phyloP scores from a whole-genome alignment of 1,140 invertebrate genomes.

The Bombus pascuorum region DNA sequence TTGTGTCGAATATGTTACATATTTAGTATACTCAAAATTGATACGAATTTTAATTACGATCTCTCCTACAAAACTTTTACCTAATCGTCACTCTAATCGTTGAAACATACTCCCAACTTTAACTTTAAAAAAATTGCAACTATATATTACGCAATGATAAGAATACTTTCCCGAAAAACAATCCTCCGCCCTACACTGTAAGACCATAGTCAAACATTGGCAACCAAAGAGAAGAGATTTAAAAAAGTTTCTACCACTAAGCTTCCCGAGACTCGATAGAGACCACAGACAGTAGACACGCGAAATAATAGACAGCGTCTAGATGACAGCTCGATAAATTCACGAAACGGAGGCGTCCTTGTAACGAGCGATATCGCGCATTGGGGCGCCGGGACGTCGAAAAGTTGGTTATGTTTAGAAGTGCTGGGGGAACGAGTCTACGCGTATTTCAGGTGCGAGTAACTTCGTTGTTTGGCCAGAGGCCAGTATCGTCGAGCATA shows the following conservation, averaged over 20 bases:
- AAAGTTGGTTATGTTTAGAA: conserved; percentile 76
- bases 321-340: conserved; percentile 37
- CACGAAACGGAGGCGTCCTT: conserved; percentile 49
- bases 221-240: background rate
- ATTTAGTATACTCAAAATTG: background rate
- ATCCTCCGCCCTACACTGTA: too few relatives aligned
- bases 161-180: background rate
- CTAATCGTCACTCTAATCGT: background rate
- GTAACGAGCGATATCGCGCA: conserved; percentile 20
- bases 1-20: background rate
- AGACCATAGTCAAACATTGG: background rate
- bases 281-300: too few relatives aligned
- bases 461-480: conserved; percentile 71
- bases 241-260: background rate
- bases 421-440: conserved; percentile 64
- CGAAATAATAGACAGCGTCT: conserved; percentile 12
- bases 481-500: conserved; percentile 75
- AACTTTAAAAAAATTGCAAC: background rate
- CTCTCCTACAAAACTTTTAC: background rate
- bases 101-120: accelerated
- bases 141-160: background rate
- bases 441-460: conserved; percentile 77
- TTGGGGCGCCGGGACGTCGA: conserved; percentile 40
- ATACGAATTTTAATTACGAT: background rate
- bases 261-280: too few relatives aligned